Conservation (phyloP, 2,888 invertebrate species). For the Microctonus hyperodae region DNA sequence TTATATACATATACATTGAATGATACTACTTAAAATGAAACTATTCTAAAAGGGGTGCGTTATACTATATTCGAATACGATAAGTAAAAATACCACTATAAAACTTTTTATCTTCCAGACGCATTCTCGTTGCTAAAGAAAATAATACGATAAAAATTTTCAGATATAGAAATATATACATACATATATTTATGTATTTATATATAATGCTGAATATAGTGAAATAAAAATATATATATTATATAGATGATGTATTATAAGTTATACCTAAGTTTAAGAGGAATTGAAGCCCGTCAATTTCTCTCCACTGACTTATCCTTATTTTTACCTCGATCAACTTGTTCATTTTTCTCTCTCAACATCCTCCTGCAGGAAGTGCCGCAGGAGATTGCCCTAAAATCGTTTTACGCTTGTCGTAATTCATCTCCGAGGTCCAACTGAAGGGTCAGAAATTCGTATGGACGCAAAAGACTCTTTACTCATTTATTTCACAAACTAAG, state of each 20-base stretch:
- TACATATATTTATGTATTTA: no score
- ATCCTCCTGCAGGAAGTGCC: slow-evolving; percentile 51
- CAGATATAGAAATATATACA: no score
- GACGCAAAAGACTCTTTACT: slow-evolving; percentile 7
- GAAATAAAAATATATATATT: not conserved
- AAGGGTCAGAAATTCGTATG: slow-evolving; percentile 27
- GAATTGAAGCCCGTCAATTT: slow-evolving; percentile 2
- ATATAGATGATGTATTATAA: no score
- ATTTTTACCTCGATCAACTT: slow-evolving; percentile 9
- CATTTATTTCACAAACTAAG: not conserved
- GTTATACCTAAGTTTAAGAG: not conserved
- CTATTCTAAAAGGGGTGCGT: not conserved
- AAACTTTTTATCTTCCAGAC: slow-evolving; percentile 6
- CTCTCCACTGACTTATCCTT: slow-evolving; percentile 15
- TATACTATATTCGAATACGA: not conserved
- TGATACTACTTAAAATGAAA: not conserved
- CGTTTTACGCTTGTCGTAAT: slow-evolving; percentile 50
- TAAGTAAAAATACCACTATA: not conserved
- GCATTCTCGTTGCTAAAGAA: not conserved
- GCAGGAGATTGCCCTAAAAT: slow-evolving; percentile 55
- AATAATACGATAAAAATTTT: not conserved
- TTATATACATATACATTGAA: not conserved
- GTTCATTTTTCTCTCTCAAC: slow-evolving; percentile 30
- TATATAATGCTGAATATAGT: not conserved
- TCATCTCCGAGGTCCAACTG: slow-evolving; percentile 48